These are phyloP conservation scores for Oryzias sinensis DNA, from an alignment of 2,797 vertebrate genomes.

Conservation along the genomic window DNA sequence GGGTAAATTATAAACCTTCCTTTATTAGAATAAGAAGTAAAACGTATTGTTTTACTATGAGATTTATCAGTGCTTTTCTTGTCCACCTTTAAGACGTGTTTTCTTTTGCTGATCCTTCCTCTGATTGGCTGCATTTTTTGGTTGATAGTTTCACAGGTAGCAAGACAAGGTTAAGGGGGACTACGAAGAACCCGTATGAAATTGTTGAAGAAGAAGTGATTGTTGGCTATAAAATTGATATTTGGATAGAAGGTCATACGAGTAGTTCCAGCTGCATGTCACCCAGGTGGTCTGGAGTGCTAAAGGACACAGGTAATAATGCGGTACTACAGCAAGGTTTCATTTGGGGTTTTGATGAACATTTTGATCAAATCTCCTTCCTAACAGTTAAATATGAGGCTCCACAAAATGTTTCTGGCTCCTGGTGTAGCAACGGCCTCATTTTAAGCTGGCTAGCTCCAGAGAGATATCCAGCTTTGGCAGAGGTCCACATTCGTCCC, in stretches of 20 bases:
- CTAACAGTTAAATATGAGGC: constrained; percentile 63
- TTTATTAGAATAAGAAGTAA: too few species aligned
- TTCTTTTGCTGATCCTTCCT: background rate
- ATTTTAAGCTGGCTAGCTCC: constrained; percentile 37
- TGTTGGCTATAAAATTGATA: background rate
- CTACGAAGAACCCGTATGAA: rapidly evolving
- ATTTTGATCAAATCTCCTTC: background rate
- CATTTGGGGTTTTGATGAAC: background rate
- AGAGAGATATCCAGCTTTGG: constrained; percentile 20
- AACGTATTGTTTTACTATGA: too few species aligned
- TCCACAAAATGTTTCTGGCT: constrained; percentile 33
- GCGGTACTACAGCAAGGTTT: background rate
- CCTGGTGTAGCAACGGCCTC: constrained; percentile 49
- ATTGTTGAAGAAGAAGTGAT: background rate
- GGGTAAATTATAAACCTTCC: too few species aligned
- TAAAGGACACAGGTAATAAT: constrained; percentile 43
- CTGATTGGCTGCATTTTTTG: constrained; percentile 1
- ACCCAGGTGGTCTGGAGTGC: constrained; percentile 15
- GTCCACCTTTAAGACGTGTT: background rate
- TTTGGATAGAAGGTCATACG: constrained; percentile 53
- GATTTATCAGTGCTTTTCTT: too few species aligned
- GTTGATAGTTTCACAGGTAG: constrained; percentile 4
- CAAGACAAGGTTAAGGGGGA: rapidly evolving
- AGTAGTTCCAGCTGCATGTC: constrained; percentile 50
- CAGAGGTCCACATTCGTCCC: constrained; percentile 36